Evolutionary conservation across 2,797 vertebrate species (phyloP), one percentile per base, ranked within the genome.

Genomic region (Dermochelys coriacea): DNA sequence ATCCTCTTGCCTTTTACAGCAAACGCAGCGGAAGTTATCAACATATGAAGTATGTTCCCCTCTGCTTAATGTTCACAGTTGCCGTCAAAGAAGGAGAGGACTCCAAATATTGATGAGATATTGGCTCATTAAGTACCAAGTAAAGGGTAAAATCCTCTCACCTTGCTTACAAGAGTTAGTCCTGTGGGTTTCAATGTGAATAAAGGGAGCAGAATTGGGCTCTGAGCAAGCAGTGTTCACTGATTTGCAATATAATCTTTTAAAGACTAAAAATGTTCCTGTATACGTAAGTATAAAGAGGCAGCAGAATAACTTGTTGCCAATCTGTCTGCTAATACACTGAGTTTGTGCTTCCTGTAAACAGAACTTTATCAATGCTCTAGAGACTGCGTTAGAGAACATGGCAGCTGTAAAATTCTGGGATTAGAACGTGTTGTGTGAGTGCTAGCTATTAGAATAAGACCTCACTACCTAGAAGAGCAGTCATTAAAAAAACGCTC

Each of bases 251-350:
- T 41, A 79, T 84, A 84, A 64, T 89, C 23, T 37, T 94, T 95
- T 85, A 87, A 82, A 91, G 14, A 15, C 61, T 92, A 91, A 93
- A 55, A 93, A 78, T 91, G 61, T 37, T 86, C 19, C 57, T 91
- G 86, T 88, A 49, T 29, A 45, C 55, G 51, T 49, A 29, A 37
- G 82, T 27, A 18, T 77, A 80, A 68, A 84, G 54, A 85, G 55
- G 80, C 61, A 80, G 54, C 54, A 21, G 79, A 92, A 9, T 1
- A 1, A 0, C 0, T 61, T 94, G 79, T 79, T n/a, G 71, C 8
- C 91, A 93, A n/a, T 15, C 50, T 84, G 85, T 80, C 82, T 90
- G 34, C 47, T 77, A 80, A 82, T 14, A 41, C 25, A 6, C 31
- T 94, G 81, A 78, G 10, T 52, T 37, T 57, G 5, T 86, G 84